phyloP scores from a whole-genome alignment of 1,140 invertebrate species.

The Cotesia chilonis region DNA sequence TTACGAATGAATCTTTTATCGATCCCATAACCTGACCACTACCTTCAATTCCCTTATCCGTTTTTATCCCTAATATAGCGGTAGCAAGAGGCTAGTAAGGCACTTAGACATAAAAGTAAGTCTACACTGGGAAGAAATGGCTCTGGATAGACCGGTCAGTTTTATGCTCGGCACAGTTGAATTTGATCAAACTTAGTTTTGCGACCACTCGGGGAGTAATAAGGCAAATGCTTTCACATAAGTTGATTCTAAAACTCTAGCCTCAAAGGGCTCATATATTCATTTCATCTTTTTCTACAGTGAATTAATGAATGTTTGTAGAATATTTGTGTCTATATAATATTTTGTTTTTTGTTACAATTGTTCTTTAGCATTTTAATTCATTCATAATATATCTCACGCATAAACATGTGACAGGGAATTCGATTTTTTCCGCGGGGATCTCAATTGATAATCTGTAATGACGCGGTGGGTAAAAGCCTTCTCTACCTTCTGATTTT shows the following conservation, averaged over 20 bases:
- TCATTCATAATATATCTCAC: no score
- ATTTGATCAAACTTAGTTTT: slow-evolving; percentile 68
- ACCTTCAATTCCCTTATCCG: slow-evolving; percentile 5
- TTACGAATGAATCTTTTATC: slow-evolving; percentile 66
- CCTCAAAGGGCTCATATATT: slow-evolving; percentile 55
- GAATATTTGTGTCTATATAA: no score
- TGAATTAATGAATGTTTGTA: slow-evolving; percentile 48
- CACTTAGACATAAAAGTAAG: slow-evolving; percentile 30
- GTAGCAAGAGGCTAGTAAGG: slow-evolving; percentile 2
- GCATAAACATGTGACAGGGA: no score
- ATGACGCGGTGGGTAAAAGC: no score
- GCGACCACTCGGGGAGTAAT: slow-evolving; percentile 67
- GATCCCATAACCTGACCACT: slow-evolving; percentile 48
- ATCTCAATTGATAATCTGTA: no score
- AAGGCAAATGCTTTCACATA: slow-evolving; percentile 43
- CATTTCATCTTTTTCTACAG: slow-evolving; percentile 11
- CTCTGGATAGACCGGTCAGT: slow-evolving; percentile 56
- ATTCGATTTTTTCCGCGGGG: no score
- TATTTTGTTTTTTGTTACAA: no score
- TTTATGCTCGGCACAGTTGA: slow-evolving; percentile 65
- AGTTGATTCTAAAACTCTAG: slow-evolving; percentile 56
- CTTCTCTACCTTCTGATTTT: no score
- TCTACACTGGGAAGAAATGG: slow-evolving; percentile 28
- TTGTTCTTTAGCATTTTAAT: no score
- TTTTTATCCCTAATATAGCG: background rate